Evolutionary conservation across 2,113 vertebrate genomes (phyloP).

Genomic region (Rhynchomys soricoides): DNA sequence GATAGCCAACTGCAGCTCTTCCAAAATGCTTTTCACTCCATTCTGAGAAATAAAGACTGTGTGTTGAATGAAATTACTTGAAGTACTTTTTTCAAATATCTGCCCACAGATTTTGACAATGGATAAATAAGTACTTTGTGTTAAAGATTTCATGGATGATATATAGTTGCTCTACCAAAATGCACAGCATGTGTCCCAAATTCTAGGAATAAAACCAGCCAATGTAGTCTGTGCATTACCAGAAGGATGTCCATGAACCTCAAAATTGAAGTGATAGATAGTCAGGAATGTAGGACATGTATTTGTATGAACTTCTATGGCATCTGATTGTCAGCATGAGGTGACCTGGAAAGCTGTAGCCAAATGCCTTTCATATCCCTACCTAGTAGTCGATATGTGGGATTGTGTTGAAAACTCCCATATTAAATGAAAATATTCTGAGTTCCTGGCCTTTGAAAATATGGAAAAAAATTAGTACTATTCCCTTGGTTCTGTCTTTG

Average conservation of each 20-base stretch:
- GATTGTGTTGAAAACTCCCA: background rate
- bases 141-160: background rate
- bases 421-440: background rate
- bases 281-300: background rate
- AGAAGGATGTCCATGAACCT: background rate
- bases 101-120: background rate
- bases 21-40: background rate
- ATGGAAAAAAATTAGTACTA: background rate
- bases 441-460: too few relatives aligned
- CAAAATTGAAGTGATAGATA: background rate
- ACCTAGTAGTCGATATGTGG: background rate
- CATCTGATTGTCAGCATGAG: background rate
- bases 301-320: background rate
- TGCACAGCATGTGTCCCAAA: background rate
- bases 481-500: background rate
- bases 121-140: background rate
- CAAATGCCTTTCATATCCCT: background rate
- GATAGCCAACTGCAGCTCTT: background rate
- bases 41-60: background rate
- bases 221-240: background rate
- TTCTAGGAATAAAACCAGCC: background rate
- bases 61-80: background rate
- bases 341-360: background rate
- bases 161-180: background rate
- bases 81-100: background rate